A percentile compares a stretch with the other conserved stretches of the same genome.
These are phyloP conservation scores for Paradoxurus hermaphroditus DNA, from an alignment of 2,113 vertebrate genomes.

Conservation along the genomic window DNA sequence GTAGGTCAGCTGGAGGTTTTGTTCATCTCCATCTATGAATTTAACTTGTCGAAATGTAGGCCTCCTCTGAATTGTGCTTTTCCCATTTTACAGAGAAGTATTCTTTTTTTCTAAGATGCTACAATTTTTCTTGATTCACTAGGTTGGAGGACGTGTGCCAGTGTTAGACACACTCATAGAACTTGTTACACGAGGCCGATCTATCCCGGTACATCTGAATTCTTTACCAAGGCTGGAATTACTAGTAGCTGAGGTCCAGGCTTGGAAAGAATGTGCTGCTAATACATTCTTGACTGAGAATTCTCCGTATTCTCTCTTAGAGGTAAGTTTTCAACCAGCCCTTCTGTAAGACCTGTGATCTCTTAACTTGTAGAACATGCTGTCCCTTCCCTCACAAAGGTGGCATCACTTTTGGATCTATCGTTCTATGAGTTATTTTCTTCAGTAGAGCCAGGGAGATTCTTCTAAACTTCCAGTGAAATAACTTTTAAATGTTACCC, in stretches of 20 bases:
- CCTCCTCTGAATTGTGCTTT: background rate
- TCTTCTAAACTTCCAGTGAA: background rate
- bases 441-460: background rate
- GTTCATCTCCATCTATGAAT: background rate
- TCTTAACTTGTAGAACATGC: background rate
- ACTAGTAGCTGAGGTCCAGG: slow-evolving; percentile 89
- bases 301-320: slow-evolving; percentile 88
- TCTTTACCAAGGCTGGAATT: slow-evolving; percentile 90
- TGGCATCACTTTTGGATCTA: rapidly evolving
- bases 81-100: background rate
- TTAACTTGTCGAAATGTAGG: background rate
- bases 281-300: slow-evolving; percentile 89
- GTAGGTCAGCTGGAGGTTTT: background rate
- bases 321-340: slow-evolving; percentile 83
- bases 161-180: slow-evolving; percentile 88
- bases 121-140: background rate
- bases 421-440: background rate
- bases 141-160: slow-evolving; percentile 87
- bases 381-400: background rate
- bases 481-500: background rate
- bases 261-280: slow-evolving; percentile 92
- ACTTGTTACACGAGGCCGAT: slow-evolving; percentile 89
- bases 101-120: background rate
- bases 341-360: background rate
- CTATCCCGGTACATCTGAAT: slow-evolving; percentile 92